Percentiles rank a stretch among this genome's conserved stretches.
Evolutionary conservation across 2,113 vertebrate genomes (phyloP).

Genomic region (Emydura subglobosa): DNA sequence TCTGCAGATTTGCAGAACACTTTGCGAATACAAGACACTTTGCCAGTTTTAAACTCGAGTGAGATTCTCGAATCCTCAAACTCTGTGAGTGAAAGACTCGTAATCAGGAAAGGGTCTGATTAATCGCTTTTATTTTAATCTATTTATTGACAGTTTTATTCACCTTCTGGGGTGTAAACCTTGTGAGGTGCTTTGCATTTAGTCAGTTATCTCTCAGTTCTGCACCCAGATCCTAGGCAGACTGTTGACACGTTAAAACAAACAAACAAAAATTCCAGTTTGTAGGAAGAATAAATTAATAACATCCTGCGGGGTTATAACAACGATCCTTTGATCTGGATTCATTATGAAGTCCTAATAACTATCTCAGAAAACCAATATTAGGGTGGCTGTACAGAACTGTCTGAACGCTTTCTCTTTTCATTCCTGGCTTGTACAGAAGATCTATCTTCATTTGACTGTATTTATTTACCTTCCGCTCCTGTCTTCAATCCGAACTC

Average conservation of each 20-base stretch:
- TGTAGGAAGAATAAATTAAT: neutral
- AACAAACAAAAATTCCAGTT: neutral
- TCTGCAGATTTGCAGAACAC: rapidly evolving
- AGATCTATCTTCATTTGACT: no score
- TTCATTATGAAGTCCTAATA: neutral
- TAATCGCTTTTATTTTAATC: neutral
- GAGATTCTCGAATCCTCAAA: neutral
- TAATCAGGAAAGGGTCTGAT: neutral
- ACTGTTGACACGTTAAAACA: neutral
- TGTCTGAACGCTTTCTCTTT: neutral
- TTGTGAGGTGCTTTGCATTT: rapidly evolving
- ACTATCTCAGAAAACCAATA: neutral
- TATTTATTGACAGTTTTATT: neutral
- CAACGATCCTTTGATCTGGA: rapidly evolving
- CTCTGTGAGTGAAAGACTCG: rapidly evolving
- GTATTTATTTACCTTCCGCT: neutral
- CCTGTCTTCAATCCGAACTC: rapidly evolving
- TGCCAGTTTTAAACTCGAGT: neutral
- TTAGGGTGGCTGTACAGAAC: rapidly evolving
- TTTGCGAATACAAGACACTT: neutral
- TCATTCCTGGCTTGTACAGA: neutral
- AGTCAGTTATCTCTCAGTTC: neutral
- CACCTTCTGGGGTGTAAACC: neutral
- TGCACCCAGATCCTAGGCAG: rapidly evolving
- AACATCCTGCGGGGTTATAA: neutral